Base-by-base conservation (phyloP, 2,113 vertebrate species). In the Isurus oxyrinchus region DNA sequence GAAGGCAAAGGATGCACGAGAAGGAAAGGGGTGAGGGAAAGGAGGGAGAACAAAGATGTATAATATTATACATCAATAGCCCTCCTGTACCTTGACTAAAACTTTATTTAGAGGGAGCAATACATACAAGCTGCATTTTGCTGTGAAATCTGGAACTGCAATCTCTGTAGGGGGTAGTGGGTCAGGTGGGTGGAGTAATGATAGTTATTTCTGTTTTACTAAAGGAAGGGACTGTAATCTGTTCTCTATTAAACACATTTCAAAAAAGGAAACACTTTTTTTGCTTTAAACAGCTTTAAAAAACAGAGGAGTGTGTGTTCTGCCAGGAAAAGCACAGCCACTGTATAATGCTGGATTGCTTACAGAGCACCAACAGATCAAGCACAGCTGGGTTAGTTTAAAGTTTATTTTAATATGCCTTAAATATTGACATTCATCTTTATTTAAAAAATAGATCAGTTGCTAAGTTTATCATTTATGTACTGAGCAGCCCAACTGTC, bases 161-260 rank as follows among this genome's bases (percentile, higher is more conserved):
- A 53, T 97, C 97, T 97, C 94, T 96, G 97, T 97, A 97, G 97
- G 97, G 61, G 97, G 61, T 49, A 66, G 66, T 67, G 93, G 96
- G n/a, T 96, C 49, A 96, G 96, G 94, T 87, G 97, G 96, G 96
- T 96, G 96, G 97, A 97, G 97, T 96, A 96, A 21, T 96, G 88
- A 96, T 96, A 96, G 96, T 97, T 97, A 97, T 96, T 95, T 97
- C 96, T 96, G 96, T 96, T 87, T 79, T 96, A 72, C 67, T 72
- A 1, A 95, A 67, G 93, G 96, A 96, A 93, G 84, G 61, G 96
- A 96, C 91, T 88, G 96, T 96, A 97, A 97, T 98, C 97, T 98
- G 98, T 97, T 97, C 97, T 97, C 97, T 97, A 98, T 98, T 98
- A 98, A 97, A 97, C 96, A 97, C 11, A 11, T 93, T 96, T 96